phyloP scores from a whole-genome alignment of 2,888 invertebrate species.

The Dyspetes luteomarginatus region DNA sequence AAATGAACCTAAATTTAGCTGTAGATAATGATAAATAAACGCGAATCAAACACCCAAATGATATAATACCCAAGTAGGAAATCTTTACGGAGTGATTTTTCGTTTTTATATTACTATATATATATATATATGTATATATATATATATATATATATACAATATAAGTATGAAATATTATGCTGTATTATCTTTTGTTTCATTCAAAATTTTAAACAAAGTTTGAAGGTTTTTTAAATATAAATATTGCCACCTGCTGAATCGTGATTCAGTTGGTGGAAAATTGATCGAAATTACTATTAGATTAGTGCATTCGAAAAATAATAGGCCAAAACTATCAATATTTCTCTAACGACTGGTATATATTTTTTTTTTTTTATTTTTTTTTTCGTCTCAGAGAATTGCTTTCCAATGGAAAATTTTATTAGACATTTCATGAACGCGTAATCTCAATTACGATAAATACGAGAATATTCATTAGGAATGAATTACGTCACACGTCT shows the following conservation, averaged over 20 bases:
- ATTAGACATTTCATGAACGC: constrained; percentile 23
- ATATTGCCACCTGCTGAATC: too few relatives aligned
- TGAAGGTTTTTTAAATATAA: too few relatives aligned
- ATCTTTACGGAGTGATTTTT: constrained; percentile 51
- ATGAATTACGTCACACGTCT: constrained; percentile 43
- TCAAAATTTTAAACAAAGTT: too few relatives aligned
- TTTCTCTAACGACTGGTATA: constrained; percentile 37
- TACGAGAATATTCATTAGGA: background rate
- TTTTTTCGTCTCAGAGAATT: constrained; percentile 12
- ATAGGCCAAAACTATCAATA: constrained; percentile 49
- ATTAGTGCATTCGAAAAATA: too few relatives aligned
- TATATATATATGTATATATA: background rate
- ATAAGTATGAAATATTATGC: background rate
- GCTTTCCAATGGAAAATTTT: constrained; percentile 38
- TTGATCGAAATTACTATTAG: too few relatives aligned
- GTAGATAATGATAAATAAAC: constrained; percentile 76
- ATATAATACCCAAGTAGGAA: constrained; percentile 53
- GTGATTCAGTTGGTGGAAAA: too few relatives aligned
- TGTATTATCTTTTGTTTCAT: too few relatives aligned
- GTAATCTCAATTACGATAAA: constrained; percentile 39
- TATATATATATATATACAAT: background rate
- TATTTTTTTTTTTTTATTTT: background rate
- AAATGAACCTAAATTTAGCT: constrained; percentile 69
- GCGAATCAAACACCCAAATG: constrained; percentile 76
- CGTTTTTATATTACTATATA: constrained; percentile 9